Evolutionary conservation across 1,140 invertebrate genomes (phyloP).

Genomic region (Drosophila elegans): DNA sequence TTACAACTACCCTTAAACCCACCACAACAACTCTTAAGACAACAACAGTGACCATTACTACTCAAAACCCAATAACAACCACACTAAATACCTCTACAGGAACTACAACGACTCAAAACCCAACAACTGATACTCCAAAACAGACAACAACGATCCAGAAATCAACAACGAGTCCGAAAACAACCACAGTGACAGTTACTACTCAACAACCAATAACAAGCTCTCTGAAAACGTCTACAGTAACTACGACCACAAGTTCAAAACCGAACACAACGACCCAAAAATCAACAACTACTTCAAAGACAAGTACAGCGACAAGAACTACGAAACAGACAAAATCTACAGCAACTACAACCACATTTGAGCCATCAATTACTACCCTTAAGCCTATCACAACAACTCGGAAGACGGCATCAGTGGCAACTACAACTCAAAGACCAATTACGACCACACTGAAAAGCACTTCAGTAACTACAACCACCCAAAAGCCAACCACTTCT

Average conservation of each 20-base stretch:
- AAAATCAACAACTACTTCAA: not conserved
- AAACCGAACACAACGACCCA: slow-evolving; percentile 52
- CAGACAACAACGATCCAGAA: not conserved
- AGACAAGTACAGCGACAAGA: too few relatives aligned
- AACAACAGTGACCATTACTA: not conserved
- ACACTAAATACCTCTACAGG: not conserved
- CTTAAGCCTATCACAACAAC: slow-evolving; percentile 36
- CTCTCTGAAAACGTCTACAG: slow-evolving; percentile 1
- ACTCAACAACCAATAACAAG: not conserved
- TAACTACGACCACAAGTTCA: not conserved
- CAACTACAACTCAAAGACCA: not conserved
- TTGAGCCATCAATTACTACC: not conserved
- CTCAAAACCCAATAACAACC: not conserved
- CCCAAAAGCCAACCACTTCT: not conserved
- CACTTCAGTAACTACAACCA: not conserved
- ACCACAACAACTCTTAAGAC: slow-evolving; percentile 9
- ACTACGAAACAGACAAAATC: slow-evolving; percentile 2
- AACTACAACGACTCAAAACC: slow-evolving; percentile 2
- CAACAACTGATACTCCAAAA: slow-evolving; percentile 7
- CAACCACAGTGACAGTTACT: slow-evolving; percentile 1
- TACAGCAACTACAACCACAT: slow-evolving; percentile 84
- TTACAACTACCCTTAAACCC: not conserved
- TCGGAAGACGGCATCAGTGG: slow-evolving; percentile 70
- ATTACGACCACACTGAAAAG: not conserved
- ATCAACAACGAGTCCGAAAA: not conserved